Base-by-base conservation (phyloP, 2,113 vertebrate genomes). In the Myotis yumanensis region DNA sequence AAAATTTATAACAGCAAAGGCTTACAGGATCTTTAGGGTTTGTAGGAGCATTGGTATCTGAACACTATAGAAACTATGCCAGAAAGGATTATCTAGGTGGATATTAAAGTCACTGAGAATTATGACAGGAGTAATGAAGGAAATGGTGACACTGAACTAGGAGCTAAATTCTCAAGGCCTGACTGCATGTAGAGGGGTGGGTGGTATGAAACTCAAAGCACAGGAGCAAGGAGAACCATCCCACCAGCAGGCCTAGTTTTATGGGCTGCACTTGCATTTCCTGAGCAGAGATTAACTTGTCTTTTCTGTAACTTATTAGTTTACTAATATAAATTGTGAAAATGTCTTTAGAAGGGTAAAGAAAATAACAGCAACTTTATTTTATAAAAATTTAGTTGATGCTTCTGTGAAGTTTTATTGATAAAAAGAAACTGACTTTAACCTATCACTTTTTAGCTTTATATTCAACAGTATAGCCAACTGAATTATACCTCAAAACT, bases 341-440 rank as follows among this genome's bases (percentile, higher is more conserved):
- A 51, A 52, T 52, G 87, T 73, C 64, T 71, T n/a, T 68, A 68
- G 17, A n/a, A n/a, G 64, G 32, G 14, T 66, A 68, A 17, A 6
- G n/a, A 68, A 68, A 68, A 68, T 68, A n/a, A 68, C 15, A n/a
- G 32, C 64, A 68, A 68, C 16, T 76, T 82, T 76, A 57, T 59
- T 94, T 86, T 69, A 48, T 10, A 89, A 8, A 62, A 52, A 82
- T 40, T 66, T 95, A 77, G 16, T 93, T 93, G 80, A 28, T 90
- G 20, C 17, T 79, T 94, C 51, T 92, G 30, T 93, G 17, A 73
- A 62, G 3, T 89, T 91, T 88, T 35, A 73, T 23, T 84, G 43
- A 57, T 94, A 91, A 2, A 73, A 46, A 93, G 17, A 79, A 54
- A 30, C 28, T 69, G 16, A 77, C 59, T 66, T 89, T 81, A 89